Evolutionary conservation across 1,140 invertebrate genomes (phyloP), one percentile per base, ranked within the genome.

Genomic region (Drosophila ambigua): DNA sequence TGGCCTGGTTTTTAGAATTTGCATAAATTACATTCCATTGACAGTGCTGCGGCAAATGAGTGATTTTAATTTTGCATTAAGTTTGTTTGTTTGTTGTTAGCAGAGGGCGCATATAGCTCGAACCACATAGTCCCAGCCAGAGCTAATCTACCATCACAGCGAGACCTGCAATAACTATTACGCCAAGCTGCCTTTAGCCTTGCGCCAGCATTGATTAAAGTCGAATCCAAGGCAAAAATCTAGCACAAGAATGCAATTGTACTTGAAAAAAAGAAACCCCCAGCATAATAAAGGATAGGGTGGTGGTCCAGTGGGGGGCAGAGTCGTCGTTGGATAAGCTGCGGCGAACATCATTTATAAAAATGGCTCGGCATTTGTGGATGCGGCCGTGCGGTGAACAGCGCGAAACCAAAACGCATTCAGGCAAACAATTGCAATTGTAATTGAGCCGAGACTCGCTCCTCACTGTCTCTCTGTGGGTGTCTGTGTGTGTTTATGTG

Each of bases 351-450:
- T 85, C 63, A 85, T 82, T 82, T 78, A 82, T 79, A 78, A 75
- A 87, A 85, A 87, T 85, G 73, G 77, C 69, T 75, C 62, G 58
- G 81, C 65, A 75, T 66, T 85, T 68, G 81, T 55, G 73, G 54
- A 76, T 46, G 72, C 65, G 79, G 65, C 62, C 45, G 62, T 68
- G 79, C 51, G 54, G 55, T 28, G 58, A 65, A 64, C 82, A 78
- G 81, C 65, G 78, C 74, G 61, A 87, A 76, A 76, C 69, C 79
- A 72, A 88, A 88, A 88, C 84, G 83, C 83, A 88, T 88, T 88
- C 83, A 88, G 83, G 79, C 83, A 83, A 88, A 88, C 83, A 88
- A 88, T 88, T 88, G 83, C 83, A 88, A 88, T 88, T 88, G 83
- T 88, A 88, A 88, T 88, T 88, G 83, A 88, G 83, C 83, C 79